Conservation (phyloP, 2,113 vertebrate species). For the Epinephelus cyanopodus region DNA sequence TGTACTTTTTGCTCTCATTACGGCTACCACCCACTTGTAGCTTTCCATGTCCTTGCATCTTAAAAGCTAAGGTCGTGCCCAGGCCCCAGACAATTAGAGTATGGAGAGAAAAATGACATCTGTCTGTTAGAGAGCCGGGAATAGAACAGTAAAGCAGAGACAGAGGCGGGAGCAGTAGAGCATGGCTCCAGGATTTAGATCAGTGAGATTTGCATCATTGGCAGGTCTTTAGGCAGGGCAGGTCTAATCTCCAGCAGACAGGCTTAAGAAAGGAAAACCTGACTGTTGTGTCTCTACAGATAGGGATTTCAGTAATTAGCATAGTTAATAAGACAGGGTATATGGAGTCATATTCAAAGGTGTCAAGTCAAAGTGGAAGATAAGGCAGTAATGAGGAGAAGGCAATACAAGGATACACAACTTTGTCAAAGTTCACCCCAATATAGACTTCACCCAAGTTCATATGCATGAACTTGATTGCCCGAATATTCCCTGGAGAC, state of each 20-base stretch:
- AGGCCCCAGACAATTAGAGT: conserved; percentile 50
- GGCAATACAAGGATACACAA: conserved; percentile 20
- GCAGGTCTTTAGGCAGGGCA: conserved; percentile 75
- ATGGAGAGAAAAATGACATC: conserved; percentile 57
- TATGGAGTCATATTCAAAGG: conserved; percentile 60
- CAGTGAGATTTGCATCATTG: conserved; percentile 80
- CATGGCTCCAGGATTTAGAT: conserved; percentile 82
- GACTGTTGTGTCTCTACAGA: conserved; percentile 76
- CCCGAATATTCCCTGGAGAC: neutral
- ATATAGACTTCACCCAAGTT: neutral
- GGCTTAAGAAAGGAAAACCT: conserved; percentile 79
- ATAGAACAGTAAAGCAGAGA: conserved; percentile 55
- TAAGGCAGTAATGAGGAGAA: conserved; percentile 36
- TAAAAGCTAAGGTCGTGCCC: conserved; percentile 58
- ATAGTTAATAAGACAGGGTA: conserved; percentile 78
- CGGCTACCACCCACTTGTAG: neutral
- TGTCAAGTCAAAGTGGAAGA: conserved; percentile 61
- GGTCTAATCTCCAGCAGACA: conserved; percentile 84
- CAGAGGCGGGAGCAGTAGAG: conserved; percentile 68
- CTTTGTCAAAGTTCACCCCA: conserved; percentile 36
- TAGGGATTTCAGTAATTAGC: conserved; percentile 84
- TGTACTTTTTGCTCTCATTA: conserved; percentile 26
- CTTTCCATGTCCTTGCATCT: conserved; percentile 34
- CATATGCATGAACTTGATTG: neutral
- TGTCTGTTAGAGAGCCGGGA: conserved; percentile 56